Conservation (phyloP, 2,888 invertebrate genomes). For the Caenorhabditis panamensis region DNA sequence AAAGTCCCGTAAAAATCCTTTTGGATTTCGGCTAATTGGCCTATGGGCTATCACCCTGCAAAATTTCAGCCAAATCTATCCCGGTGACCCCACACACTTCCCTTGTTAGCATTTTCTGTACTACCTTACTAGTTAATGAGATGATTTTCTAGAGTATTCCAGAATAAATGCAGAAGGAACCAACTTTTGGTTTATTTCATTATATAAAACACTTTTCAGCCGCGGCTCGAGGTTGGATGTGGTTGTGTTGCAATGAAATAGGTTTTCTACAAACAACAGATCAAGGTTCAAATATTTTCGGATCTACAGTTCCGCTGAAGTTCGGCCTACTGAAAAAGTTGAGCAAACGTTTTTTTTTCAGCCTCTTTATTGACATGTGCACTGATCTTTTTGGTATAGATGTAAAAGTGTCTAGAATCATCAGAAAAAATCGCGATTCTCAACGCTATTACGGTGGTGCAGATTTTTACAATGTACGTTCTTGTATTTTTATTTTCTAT, state of each 20-base stretch:
- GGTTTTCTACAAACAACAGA: conserved; percentile 76
- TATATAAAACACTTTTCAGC: too few species aligned
- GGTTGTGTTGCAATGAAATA: conserved; percentile 77
- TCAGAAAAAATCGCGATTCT: conserved; percentile 58
- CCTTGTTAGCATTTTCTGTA: too few species aligned
- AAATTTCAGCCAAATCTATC: too few species aligned
- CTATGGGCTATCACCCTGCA: too few species aligned
- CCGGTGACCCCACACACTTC: too few species aligned
- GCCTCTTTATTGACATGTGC: conserved; percentile 74
- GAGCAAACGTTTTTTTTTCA: conserved; percentile 39
- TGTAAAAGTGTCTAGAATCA: conserved; percentile 57
- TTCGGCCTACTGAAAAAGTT: conserved; percentile 11
- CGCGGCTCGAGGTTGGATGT: conserved; percentile 72
- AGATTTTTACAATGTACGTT: conserved; percentile 61
- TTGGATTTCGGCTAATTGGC: too few species aligned
- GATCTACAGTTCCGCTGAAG: conserved; percentile 70
- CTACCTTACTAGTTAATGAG: too few species aligned
- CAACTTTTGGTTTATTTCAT: too few species aligned
- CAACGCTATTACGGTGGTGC: conserved; percentile 66
- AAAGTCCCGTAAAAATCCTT: too few species aligned
- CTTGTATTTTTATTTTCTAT: not conserved
- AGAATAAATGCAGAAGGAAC: too few species aligned
- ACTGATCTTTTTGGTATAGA: conserved; percentile 70
- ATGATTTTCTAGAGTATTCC: too few species aligned
- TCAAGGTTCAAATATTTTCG: conserved; percentile 71